Conservation (phyloP, 1,140 invertebrate genomes). For the Leucophenga varia region DNA sequence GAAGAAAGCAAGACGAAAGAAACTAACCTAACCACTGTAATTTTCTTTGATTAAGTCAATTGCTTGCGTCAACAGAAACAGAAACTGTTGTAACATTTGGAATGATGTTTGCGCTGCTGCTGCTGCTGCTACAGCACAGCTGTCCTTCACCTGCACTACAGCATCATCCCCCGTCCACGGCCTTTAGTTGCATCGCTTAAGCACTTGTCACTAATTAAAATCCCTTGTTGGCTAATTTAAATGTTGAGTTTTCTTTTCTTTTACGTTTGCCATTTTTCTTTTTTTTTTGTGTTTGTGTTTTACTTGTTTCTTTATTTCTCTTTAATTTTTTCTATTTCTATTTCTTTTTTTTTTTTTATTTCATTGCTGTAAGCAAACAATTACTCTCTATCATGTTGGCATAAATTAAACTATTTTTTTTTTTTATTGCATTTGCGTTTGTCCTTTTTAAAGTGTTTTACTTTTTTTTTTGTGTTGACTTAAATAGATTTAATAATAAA, state of each 20-base stretch:
- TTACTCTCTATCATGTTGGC: slow-evolving; percentile 18
- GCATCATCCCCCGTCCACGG: too few relatives aligned
- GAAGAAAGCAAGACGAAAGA: too few relatives aligned
- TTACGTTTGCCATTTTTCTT: slow-evolving; percentile 16
- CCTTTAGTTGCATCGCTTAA: slow-evolving; percentile 28
- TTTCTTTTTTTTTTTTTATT: not conserved
- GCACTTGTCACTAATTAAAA: slow-evolving; percentile 45
- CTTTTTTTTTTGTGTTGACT: too few relatives aligned
- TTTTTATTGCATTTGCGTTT: slow-evolving; percentile 5
- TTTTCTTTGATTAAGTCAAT: slow-evolving; percentile 32
- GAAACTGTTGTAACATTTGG: too few relatives aligned
- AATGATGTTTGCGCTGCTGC: too few relatives aligned
- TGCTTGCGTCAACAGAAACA: slow-evolving; percentile 19
- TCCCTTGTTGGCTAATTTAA: slow-evolving; percentile 40
- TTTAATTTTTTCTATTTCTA: not conserved
- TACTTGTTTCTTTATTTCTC: not conserved
- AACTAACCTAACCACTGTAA: slow-evolving; percentile 5
- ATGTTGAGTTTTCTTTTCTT: slow-evolving; percentile 27
- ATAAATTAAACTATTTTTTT: slow-evolving; percentile 31
- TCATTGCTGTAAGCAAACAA: not conserved
- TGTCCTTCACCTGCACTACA: too few relatives aligned
- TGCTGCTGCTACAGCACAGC: too few relatives aligned
- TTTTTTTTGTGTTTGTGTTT: slow-evolving; percentile 23
- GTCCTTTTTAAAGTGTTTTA: not conserved
- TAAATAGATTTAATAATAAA: too few relatives aligned